These are phyloP conservation scores for Xyrauchen texanus DNA, from an alignment of 2,113 vertebrate species.

Conservation along the genomic window DNA sequence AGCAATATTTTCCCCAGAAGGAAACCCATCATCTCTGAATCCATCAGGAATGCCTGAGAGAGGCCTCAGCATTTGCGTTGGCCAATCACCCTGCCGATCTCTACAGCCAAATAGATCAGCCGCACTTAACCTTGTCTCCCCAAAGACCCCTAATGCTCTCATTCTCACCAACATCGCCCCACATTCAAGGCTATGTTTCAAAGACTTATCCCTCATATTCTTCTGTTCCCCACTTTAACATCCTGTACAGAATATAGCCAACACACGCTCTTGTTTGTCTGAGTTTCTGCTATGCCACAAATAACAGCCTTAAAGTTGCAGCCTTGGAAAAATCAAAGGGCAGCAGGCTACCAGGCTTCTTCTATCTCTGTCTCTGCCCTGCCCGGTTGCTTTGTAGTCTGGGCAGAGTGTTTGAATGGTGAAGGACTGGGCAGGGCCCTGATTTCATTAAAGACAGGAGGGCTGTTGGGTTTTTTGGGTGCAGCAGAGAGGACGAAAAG, in stretches of 20 bases:
- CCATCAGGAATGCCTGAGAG: constrained; percentile 27
- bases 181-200: constrained; percentile 31
- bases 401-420: constrained; percentile 26
- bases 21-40: constrained; percentile 29
- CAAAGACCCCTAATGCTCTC: constrained; percentile 14
- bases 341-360: constrained; percentile 13
- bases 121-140: constrained; percentile 60
- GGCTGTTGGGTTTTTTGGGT: not conserved
- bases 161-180: constrained; percentile 32
- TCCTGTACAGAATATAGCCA: constrained; percentile 22
- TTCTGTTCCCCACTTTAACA: constrained; percentile 1
- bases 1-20: constrained; percentile 41
- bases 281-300: constrained; percentile 40
- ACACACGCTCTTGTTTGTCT: not conserved
- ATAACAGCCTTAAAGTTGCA: constrained; percentile 44
- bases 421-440: constrained; percentile 19
- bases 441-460: constrained; percentile 15
- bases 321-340: constrained; percentile 52
- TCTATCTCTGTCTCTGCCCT: constrained; percentile 15
- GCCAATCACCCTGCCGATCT: constrained; percentile 38
- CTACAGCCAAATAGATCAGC: constrained; percentile 66
- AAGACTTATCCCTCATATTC: constrained; percentile 32
- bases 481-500: not conserved
- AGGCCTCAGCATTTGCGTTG: not conserved
- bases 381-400: constrained; percentile 45